Conservation (phyloP, 2,113 vertebrate species). For the Hydropotes inermis region DNA sequence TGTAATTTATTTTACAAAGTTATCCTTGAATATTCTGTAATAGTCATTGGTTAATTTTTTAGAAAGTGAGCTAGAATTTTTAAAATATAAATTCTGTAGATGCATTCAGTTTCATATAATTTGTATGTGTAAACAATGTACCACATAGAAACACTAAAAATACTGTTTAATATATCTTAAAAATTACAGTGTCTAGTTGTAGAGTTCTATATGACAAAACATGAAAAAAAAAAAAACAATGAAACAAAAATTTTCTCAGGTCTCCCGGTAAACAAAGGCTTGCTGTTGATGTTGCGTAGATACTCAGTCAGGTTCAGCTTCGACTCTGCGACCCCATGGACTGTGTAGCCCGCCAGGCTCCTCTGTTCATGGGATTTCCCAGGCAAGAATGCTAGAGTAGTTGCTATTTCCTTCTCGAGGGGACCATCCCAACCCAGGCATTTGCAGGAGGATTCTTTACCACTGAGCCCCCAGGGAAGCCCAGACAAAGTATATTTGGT, state of each 20-base stretch:
- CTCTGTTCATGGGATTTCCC: neutral
- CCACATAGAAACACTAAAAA: neutral
- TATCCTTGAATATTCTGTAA: neutral
- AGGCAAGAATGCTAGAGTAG: neutral
- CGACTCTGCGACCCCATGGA: neutral
- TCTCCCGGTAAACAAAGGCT: neutral
- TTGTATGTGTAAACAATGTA: neutral
- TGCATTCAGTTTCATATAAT: neutral
- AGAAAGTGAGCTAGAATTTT: neutral
- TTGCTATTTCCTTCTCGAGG: neutral
- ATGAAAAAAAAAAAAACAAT: neutral
- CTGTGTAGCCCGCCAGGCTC: neutral
- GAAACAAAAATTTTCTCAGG: neutral
- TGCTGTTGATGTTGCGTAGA: neutral
- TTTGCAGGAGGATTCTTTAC: neutral
- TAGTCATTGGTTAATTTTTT: neutral
- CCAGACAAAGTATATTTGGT: neutral
- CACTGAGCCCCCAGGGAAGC: neutral
- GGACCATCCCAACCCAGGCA: neutral
- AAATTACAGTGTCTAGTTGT: neutral
- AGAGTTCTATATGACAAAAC: conserved; percentile 6
- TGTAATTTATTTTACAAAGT: neutral
- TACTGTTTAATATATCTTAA: neutral
- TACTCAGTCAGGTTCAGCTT: neutral
- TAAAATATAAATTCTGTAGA: neutral